Base-by-base conservation (phyloP, 1,140 invertebrate genomes). In the Notospermus geniculatus region DNA sequence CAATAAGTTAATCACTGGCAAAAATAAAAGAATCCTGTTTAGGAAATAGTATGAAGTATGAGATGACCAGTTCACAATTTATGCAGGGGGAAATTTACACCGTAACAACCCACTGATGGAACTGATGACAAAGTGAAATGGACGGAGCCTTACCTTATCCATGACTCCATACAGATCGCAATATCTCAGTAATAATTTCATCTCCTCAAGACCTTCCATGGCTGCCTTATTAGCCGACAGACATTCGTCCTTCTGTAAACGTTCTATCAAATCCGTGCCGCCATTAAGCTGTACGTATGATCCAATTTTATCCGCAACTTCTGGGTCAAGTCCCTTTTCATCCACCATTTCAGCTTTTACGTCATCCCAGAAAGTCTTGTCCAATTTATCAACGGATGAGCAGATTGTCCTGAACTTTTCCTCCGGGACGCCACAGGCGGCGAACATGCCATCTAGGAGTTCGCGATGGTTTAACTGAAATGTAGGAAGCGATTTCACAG, bases 301-400 rank as follows among this genome's bases (percentile, higher is more conserved):
- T n/a, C 93, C 92, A 70, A 99, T 97, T 71, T 85, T 86, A 80
- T 98, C 91, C 1, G 94, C 95, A 13, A 88, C 87, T 22, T 85
- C 84, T 13, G 85, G 86, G 30, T 88, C 82, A 17, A 99, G 80
- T 5, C 90, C 89, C 81, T 99, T 99, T 73, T 98, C 94, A 57
- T 92, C 88, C 1, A 95, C 86, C 91, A 99, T 96, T 84, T 99
- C 97, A 53, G 88, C 88, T 66, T 88, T 87, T 1, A 99, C 95
- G 75, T 98, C 95, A 54, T 88, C 86, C 97, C 97, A 99, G 57
- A 71, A 67, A 62, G 75, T 76, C 74, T 99, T 99, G 80, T 99
- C 97, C 43, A 99, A 81, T 84, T 99, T 99, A 80, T 99, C 97
- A 23, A 99, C 90, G 17, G 95, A 87, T 0, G 97, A 99, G 80